These are phyloP conservation scores for Rhorus exstirpatorius DNA, from an alignment of 2,888 invertebrate genomes.

Conservation along the genomic window DNA sequence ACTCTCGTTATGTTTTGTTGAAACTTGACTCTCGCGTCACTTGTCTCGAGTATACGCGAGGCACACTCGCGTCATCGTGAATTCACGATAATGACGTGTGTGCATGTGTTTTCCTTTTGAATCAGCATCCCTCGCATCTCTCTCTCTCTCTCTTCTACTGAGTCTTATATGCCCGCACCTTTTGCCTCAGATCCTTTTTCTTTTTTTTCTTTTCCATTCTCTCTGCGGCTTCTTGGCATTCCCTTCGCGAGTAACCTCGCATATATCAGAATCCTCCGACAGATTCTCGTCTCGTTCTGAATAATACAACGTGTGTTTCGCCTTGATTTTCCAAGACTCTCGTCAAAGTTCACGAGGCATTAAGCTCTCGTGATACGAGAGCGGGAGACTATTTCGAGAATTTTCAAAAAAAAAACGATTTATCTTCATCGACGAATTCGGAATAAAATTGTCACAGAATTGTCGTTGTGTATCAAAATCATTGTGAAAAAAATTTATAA, in stretches of 20 bases:
- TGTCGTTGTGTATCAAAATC: no score
- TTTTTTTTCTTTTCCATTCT: not conserved
- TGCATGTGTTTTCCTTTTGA: slow-evolving; percentile 3
- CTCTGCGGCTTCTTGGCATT: not conserved
- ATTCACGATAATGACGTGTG: slow-evolving; percentile 25
- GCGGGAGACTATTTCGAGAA: not conserved
- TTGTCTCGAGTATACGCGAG: not conserved
- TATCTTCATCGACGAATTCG: not conserved
- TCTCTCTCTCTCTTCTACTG: no score
- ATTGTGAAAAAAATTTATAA: no score
- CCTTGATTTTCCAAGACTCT: not conserved
- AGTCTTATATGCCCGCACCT: slow-evolving; percentile 5
- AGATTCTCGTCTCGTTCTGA: slow-evolving; percentile 1
- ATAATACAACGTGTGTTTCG: slow-evolving; percentile 14
- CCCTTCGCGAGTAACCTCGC: not conserved
- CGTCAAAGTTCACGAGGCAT: slow-evolving; percentile 14
- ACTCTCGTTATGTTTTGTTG: slow-evolving; percentile 7
- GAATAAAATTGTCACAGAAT: no score
- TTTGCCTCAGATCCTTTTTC: not conserved
- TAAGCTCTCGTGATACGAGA: no score
- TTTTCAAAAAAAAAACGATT: not conserved
- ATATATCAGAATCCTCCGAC: not conserved
- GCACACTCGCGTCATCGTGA: slow-evolving; percentile 16
- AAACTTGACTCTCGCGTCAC: not conserved
- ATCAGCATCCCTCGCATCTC: not conserved